Percentiles rank a stretch among this genome's conserved stretches.
Evolutionary conservation across 1,140 invertebrate species (phyloP).

Genomic region (Drosophila gunungcola): DNA sequence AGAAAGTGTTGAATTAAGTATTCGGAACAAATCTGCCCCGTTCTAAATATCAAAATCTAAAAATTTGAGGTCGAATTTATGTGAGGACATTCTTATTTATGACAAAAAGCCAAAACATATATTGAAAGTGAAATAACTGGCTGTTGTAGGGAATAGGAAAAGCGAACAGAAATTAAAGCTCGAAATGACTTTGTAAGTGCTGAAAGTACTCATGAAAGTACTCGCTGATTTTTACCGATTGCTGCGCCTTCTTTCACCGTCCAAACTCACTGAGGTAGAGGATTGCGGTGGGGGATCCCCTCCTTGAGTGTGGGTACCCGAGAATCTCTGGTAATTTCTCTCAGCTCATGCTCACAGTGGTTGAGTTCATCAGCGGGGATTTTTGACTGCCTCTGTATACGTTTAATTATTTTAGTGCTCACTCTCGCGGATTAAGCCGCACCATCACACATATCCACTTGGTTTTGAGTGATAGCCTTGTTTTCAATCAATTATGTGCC

Average conservation of each 20-base stretch:
- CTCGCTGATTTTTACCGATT: conserved; percentile 61
- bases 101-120: too few relatives aligned
- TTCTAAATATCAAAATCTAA: too few relatives aligned
- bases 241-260: conserved; percentile 4
- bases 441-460: conserved; percentile 24
- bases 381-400: conserved; percentile 19
- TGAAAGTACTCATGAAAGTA: conserved; percentile 43
- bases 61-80: too few relatives aligned
- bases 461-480: conserved; percentile 53
- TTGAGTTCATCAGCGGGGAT: conserved; percentile 8
- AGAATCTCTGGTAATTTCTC: conserved; percentile 57
- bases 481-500: conserved; percentile 69
- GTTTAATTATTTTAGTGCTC: conserved; percentile 72
- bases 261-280: conserved; percentile 31
- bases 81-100: too few relatives aligned
- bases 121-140: too few relatives aligned
- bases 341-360: conserved; percentile 1
- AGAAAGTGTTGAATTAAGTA: too few relatives aligned
- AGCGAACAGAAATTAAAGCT: conserved; percentile 28
- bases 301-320: conserved; percentile 5
- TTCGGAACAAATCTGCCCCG: too few relatives aligned
- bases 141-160: not conserved
- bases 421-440: conserved; percentile 57
- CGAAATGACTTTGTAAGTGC: conserved; percentile 14
- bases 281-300: conserved; percentile 12